A percentile compares a stretch with the other conserved stretches of the same genome.
These are phyloP conservation scores for Coecobrya sp. DNA, from an alignment of 2,888 invertebrate species.

Conservation along the genomic window DNA sequence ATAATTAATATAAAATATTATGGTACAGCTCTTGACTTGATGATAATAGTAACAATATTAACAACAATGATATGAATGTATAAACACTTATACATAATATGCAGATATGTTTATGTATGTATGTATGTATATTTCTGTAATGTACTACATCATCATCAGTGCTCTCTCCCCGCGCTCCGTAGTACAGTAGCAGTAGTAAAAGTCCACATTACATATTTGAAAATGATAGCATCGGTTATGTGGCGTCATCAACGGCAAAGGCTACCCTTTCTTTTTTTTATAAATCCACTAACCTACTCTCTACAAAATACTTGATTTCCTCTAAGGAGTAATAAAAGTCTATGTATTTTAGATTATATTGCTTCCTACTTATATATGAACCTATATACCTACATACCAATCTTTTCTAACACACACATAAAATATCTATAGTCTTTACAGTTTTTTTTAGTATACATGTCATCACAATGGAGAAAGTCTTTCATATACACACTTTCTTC, in stretches of 20 bases:
- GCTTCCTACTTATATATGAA: not conserved
- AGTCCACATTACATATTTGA: slow-evolving; percentile 31
- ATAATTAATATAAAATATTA: slow-evolving; percentile 67
- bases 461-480: slow-evolving; percentile 69
- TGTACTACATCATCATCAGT: slow-evolving; percentile 36
- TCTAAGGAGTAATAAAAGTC: slow-evolving; percentile 34
- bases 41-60: slow-evolving; percentile 1
- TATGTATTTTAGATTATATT: slow-evolving; percentile 1
- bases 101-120: slow-evolving; percentile 1
- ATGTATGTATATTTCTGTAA: not conserved
- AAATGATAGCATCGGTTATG: slow-evolving; percentile 56
- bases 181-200: slow-evolving; percentile 22
- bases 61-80: slow-evolving; percentile 43
- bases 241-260: not conserved
- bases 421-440: not conserved
- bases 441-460: slow-evolving; percentile 64
- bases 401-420: not conserved
- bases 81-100: slow-evolving; percentile 28
- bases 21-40: slow-evolving; percentile 32
- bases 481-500: not conserved
- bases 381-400: not conserved
- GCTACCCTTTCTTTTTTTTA: not conserved
- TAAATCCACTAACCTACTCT: slow-evolving; percentile 23
- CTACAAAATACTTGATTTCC: slow-evolving; percentile 37
- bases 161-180: slow-evolving; percentile 24